Base-by-base conservation (phyloP, 2,888 invertebrate genomes). In the Panzeria rudis region DNA sequence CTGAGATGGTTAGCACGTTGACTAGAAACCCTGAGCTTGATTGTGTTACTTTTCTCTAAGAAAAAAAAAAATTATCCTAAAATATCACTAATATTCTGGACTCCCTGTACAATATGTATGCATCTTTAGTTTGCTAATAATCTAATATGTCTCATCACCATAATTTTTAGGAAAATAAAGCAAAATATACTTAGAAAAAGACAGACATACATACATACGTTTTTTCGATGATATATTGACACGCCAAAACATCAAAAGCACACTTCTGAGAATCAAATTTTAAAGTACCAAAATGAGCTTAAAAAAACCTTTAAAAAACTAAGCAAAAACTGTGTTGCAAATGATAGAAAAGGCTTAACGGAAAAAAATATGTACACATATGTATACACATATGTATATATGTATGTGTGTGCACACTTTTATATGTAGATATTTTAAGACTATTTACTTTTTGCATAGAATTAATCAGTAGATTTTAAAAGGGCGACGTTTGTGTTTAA, bases 171-270 rank as follows among this genome's bases (percentile, higher is more conserved):
- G 3, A 69, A 32, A 29, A 20, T 17, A 54, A 56, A 25, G 1
- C 8, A 15, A 32, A 35, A n/a, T 25, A 35, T 11, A 44, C 23
- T 20, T 6, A 38, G n/a, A 25, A 61, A 8, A 61, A 75, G 15
- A 61, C 2, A 66, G 25, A 20, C 17, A 64, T 23, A n/a, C 2
- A 29, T n/a, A 29, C 29, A 66, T 61, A 15, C 66, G 47, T 66
- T 71, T 44, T 25, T 69, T 20, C 13, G 9, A 61, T 86, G 72
- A 86, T 86, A 83, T 86, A 86, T 83, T 83, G 83, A 71, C 71
- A 80, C 86, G 79, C 83, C 38, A 66, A 61, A 80, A 86, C 82
- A 69, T 86, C 83, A 83, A 86, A 86, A 35, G 69, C 61, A 11
- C 8, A 66, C 11, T 86, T 83, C 86, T 56, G 4, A 56, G 86